Evolutionary conservation across 2,797 vertebrate species (phyloP).

Genomic region (Lateolabrax maculatus): DNA sequence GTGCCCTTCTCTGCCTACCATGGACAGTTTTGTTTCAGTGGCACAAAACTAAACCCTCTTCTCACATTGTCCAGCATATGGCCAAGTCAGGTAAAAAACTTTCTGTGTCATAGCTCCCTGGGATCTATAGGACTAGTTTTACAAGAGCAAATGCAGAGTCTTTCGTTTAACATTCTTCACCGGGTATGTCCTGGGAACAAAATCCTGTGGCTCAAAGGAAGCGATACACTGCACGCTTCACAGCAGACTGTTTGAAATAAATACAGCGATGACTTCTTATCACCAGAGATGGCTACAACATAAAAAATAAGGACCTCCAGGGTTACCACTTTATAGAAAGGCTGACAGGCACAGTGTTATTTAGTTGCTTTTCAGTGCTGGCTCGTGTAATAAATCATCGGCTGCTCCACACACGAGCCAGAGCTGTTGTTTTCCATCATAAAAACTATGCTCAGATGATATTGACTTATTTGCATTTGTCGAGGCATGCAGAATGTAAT

Average conservation of each 20-base stretch:
- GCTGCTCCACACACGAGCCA: slow-evolving; percentile 11
- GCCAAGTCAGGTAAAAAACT: no score
- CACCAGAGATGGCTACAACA: slow-evolving; percentile 25
- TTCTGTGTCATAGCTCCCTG: background rate
- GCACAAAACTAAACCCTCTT: background rate
- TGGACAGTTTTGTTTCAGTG: background rate
- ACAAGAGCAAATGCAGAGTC: no score
- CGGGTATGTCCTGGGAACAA: slow-evolving; percentile 4
- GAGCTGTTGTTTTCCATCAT: slow-evolving; percentile 28
- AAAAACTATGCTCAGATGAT: slow-evolving; percentile 30
- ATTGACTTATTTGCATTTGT: slow-evolving; percentile 55
- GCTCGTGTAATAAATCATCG: slow-evolving; percentile 40
- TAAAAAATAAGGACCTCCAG: slow-evolving; percentile 40
- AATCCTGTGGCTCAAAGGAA: background rate
- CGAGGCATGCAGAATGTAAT: slow-evolving; percentile 34
- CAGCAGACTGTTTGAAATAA: slow-evolving; percentile 23
- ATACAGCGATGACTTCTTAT: slow-evolving; percentile 44
- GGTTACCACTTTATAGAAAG: slow-evolving; percentile 35
- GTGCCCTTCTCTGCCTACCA: background rate
- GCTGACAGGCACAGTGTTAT: slow-evolving; percentile 36
- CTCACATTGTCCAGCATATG: background rate
- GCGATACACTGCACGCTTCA: background rate
- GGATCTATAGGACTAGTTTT: background rate
- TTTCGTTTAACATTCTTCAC: background rate
- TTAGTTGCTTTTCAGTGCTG: slow-evolving; percentile 17